phyloP scores from a whole-genome alignment of 2,113 vertebrate species.

The Phaethornis superciliosus region DNA sequence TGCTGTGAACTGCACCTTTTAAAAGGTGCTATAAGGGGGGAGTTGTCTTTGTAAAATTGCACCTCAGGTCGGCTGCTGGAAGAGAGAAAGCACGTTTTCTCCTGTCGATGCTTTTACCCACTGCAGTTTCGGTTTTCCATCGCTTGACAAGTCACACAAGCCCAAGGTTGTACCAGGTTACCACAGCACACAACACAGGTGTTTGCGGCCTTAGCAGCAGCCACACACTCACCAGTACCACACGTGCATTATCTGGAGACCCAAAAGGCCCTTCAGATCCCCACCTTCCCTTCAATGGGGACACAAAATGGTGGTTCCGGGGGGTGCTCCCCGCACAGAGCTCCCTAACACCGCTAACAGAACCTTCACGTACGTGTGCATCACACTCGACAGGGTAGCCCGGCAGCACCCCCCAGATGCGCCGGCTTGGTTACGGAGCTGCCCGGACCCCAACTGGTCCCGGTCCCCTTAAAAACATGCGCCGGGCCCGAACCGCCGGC shows the following conservation, averaged over 20 bases:
- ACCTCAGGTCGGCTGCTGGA: background rate
- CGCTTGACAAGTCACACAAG: no score
- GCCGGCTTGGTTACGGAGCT: no score
- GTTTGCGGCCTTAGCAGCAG: background rate
- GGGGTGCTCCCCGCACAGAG: background rate
- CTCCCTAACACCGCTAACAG: rapidly evolving
- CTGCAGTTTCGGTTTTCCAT: background rate
- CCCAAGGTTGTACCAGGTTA: background rate
- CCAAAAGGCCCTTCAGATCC: rapidly evolving
- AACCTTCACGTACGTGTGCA: no score
- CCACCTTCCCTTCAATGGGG: rapidly evolving
- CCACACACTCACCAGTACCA: rapidly evolving
- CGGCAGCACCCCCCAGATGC: no score
- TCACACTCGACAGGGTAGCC: background rate
- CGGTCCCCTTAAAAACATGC: no score
- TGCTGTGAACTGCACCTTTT: background rate
- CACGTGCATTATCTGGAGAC: rapidly evolving
- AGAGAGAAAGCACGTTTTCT: background rate
- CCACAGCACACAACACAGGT: rapidly evolving
- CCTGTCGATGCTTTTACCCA: background rate
- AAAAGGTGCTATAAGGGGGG: rapidly evolving
- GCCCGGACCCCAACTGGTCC: no score
- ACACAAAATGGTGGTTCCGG: background rate
- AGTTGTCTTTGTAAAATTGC: background rate
- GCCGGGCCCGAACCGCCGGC: no score